Conservation (phyloP, 2,113 vertebrate genomes). For the Herpetotheres cachinnans region DNA sequence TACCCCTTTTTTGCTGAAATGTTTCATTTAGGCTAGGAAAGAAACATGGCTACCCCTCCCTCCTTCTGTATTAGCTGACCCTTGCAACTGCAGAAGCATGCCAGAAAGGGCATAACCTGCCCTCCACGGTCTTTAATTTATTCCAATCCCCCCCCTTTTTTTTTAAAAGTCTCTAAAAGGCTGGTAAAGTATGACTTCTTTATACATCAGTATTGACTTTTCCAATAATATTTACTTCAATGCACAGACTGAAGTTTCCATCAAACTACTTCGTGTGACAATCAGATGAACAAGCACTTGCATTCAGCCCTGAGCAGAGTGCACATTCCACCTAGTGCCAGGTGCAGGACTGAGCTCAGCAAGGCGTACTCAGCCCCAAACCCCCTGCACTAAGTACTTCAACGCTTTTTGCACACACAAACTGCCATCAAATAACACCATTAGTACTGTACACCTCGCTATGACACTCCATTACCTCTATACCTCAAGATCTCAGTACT, state of each 20-base stretch:
- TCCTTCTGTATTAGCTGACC: not conserved
- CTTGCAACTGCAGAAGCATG: not conserved
- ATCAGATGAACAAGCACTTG: not conserved
- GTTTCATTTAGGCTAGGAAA: not conserved
- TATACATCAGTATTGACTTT: not conserved
- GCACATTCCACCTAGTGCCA: not conserved
- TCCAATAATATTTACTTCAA: not conserved
- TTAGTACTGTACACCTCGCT: not conserved
- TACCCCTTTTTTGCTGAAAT: not conserved
- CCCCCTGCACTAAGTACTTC: rapidly evolving
- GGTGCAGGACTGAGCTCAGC: not conserved
- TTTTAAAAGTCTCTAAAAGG: not conserved
- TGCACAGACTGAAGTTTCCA: not conserved
- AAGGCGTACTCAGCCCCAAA: rapidly evolving
- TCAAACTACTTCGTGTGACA: not conserved
- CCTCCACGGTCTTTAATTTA: not conserved
- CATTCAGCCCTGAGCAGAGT: not conserved
- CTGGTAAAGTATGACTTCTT: not conserved
- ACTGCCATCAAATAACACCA: not conserved
- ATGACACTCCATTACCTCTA: not conserved
- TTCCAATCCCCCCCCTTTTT: no score
- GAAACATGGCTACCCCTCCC: not conserved
- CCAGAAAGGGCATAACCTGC: not conserved
- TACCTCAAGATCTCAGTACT: not conserved
- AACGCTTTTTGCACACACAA: not conserved